Conservation (phyloP, 30 jellyfish, hydroid and myxozoan genomes). For the Cassiopea andromeda region DNA sequence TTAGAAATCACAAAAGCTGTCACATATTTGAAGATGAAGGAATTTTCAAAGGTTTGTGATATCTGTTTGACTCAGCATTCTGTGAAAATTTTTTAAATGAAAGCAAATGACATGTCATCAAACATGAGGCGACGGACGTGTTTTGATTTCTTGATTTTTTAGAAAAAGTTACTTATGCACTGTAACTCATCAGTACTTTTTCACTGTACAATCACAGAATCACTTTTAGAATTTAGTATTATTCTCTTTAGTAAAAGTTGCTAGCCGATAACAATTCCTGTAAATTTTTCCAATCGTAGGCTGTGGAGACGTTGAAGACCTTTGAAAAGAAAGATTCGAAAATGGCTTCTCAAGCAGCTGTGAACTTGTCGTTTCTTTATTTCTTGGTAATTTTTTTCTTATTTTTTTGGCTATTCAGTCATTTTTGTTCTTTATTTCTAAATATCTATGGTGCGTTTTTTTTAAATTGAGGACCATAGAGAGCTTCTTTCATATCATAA, state of each 20-base stretch:
- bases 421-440: too few species aligned
- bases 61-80: neutral
- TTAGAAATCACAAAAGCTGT: constrained; percentile 96
- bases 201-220: too few species aligned
- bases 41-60: constrained; percentile 80
- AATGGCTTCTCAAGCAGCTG: constrained; percentile 99
- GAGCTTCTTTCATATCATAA: too few species aligned
- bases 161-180: too few species aligned
- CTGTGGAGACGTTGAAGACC: constrained; percentile 86
- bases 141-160: too few species aligned
- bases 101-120: neutral
- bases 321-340: constrained; percentile 97
- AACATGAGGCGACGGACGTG: too few species aligned
- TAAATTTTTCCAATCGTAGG: constrained; percentile 48
- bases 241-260: too few species aligned
- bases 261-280: neutral
- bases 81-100: neutral
- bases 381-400: constrained; percentile 63
- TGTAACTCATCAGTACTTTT: too few species aligned
- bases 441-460: too few species aligned
- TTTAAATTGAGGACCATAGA: too few species aligned
- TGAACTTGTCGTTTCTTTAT: constrained; percentile 90
- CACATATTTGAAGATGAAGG: constrained; percentile 90
- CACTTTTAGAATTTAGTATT: too few species aligned
- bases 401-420: too few species aligned